Evolutionary conservation across 2,113 vertebrate genomes (phyloP), one percentile per base, ranked within the genome.

Genomic region (Eurypyga helias): DNA sequence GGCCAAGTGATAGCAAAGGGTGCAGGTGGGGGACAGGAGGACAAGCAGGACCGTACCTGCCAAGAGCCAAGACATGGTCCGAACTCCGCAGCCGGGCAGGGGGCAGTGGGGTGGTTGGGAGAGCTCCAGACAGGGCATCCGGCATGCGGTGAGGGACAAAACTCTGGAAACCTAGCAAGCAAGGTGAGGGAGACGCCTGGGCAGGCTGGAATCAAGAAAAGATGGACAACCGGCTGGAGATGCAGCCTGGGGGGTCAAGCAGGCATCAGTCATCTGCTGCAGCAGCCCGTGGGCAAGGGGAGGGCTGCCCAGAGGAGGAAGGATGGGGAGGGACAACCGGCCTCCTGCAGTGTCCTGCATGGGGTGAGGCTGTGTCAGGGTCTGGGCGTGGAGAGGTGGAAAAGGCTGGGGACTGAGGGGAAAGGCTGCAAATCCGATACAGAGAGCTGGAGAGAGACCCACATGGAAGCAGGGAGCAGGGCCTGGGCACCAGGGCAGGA

Each of bases 391-490:
- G n/a, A 18, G 61, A 17, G 29, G 25, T 7, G 17, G 34, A 8
- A 51, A 67, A 31, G 64, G 38, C 64, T 15, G 6, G 11, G 21
- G 15, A 21, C 4, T 1, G 0, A 24, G 36, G 49, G 26, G 13
- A 10, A 26, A 48, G 57, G 49, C n/a, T n/a, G 41, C 10, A 64
- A 15, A 26, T 19, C 33, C 2, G 1, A 3, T 8, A 15, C 1
- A 17, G 29, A 23, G 33, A 62, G 20, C 24, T 38, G 64, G 16
- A 70, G 54, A 52, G 14, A 34, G 71, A 55, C 17, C 11, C 34
- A 15, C n/a, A 6, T 8, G 20, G 65, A 78, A 46, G 11, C 41
- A 43, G 51, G 33, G 21, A 31, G 28, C 9, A 8, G 8, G 13
- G 28, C 6, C 29, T 11, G 64, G 28, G 33, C 13, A 36, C 16